Evolutionary conservation across 2,113 vertebrate genomes (phyloP), one percentile per base, ranked within the genome.

Genomic region (Anseranas semipalmata): DNA sequence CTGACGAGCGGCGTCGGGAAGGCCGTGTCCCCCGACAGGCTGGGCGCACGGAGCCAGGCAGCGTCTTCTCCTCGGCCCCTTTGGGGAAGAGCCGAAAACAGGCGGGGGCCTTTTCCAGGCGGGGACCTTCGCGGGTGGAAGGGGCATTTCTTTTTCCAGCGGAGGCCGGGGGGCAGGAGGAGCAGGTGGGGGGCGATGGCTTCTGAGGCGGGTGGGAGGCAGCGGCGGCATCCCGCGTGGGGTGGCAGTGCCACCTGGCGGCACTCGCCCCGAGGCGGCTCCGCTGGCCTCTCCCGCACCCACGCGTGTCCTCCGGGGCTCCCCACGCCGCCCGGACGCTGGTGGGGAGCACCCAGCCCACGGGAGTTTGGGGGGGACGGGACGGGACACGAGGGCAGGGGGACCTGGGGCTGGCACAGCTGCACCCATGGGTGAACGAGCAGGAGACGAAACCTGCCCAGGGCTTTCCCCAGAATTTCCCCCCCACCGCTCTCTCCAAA

Each of bases 1-100:
- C 93, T 94, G 95, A 96, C 84, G 92, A 95, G 94, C n/a, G 27
- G 85, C 92, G 94, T 60, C 88, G 85, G 89, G 72, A 96, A 96
- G 85, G 62, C 91, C 32, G 32, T 28, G 94, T 81, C 77, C 91
- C 90, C 75, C 4, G 4, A 83, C 85, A 92, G 92, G 71, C 50
- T 85, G 0, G 12, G 1, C 4, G 5, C 48, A 30, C 7, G 28
- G 76, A 74, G 21, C 41, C 0, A 3, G 67, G 63, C 17, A 7
- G 50, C 81, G 18, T 81, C 45, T 90, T 73, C 85, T 89, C 59
- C 80, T 55, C 81, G 73, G 58, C 39, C 70, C 22, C 60, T 67
- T 46, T 48, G 79, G 80, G 53, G 50, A 32, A 43, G 17, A 50
- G 67, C 9, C 2, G 8, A 22, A 48, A 12, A 12, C 33, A 48